phyloP scores from a whole-genome alignment of 2,888 invertebrate genomes.

The Campoplex nolae region DNA sequence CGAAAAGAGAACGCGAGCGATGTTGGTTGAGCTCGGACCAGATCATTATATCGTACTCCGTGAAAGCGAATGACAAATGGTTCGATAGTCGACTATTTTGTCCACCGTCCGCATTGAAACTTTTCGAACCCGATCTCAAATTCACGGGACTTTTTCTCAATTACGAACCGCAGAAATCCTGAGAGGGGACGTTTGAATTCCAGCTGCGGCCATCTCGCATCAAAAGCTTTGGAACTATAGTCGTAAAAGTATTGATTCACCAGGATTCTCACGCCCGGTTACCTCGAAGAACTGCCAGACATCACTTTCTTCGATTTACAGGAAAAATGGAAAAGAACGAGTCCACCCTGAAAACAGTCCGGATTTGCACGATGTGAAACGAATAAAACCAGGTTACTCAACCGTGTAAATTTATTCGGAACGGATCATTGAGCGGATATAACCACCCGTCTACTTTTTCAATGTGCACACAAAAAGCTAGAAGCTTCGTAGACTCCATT shows the following conservation, averaged over 20 bases:
- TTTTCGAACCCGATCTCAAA: not conserved
- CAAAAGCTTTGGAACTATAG: not conserved
- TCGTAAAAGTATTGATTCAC: constrained; percentile 2
- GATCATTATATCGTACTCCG: constrained; percentile 19
- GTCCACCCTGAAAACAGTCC: not conserved
- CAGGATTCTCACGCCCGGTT: not conserved
- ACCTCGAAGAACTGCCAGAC: not conserved
- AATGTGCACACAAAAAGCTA: not conserved
- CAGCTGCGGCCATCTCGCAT: not conserved
- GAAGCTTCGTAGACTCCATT: not conserved
- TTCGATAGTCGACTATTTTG: constrained; percentile 13
- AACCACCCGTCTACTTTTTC: not conserved
- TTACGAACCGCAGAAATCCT: not conserved
- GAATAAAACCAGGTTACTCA: not conserved
- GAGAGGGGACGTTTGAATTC: not conserved
- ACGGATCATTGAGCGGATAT: constrained; percentile 7
- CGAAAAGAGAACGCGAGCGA: constrained; percentile 3
- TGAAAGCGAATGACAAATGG: constrained; percentile 38
- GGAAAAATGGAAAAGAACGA: not conserved
- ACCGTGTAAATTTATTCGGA: constrained; percentile 1
- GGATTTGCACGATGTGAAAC: not conserved
- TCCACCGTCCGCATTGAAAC: constrained; percentile 10
- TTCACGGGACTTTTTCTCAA: not conserved
- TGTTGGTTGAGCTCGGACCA: constrained; percentile 9
- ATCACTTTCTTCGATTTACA: not conserved